Conservation (phyloP, 2,797 vertebrate species). For the Darevskia nairensis region DNA sequence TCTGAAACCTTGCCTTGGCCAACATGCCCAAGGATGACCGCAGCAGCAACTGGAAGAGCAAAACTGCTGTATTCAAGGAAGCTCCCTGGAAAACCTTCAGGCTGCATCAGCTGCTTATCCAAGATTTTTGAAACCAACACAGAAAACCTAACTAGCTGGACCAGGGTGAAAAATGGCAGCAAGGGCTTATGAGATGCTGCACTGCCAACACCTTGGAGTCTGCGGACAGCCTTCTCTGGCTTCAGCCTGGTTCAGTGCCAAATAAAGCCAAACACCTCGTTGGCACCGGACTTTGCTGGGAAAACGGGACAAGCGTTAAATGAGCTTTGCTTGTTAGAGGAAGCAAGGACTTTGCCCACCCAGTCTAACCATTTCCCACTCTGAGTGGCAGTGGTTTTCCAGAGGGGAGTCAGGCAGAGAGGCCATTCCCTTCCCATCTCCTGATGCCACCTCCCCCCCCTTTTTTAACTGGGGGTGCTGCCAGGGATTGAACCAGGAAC, state of each 20-base stretch:
- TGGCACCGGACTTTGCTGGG: constrained; percentile 24
- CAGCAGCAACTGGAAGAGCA: too few relatives aligned
- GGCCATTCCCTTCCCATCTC: too few relatives aligned
- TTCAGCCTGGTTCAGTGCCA: constrained; percentile 57
- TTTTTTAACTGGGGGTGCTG: background rate
- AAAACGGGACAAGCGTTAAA: constrained; percentile 31
- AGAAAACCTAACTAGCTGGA: constrained; percentile 59
- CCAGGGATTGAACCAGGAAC: background rate
- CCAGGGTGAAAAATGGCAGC: constrained; percentile 18
- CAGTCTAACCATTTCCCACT: background rate
- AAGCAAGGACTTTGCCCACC: background rate
- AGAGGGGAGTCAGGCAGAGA: background rate
- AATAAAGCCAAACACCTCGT: constrained; percentile 40
- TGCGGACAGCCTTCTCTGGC: constrained; percentile 39
- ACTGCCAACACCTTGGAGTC: background rate
- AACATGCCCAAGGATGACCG: too few relatives aligned
- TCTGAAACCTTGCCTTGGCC: too few relatives aligned
- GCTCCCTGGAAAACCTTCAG: background rate
- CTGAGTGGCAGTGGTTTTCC: background rate
- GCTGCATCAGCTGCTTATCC: constrained; percentile 45
- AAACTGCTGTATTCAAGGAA: too few relatives aligned
- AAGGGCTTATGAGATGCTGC: constrained; percentile 48
- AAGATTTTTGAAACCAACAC: constrained; percentile 65
- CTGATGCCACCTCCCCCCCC: background rate
- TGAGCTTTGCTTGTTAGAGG: constrained; percentile 37